Evolutionary conservation across 2,888 invertebrate species (phyloP), one percentile per base, ranked within the genome.

Genomic region (Pterostichus madidus): DNA sequence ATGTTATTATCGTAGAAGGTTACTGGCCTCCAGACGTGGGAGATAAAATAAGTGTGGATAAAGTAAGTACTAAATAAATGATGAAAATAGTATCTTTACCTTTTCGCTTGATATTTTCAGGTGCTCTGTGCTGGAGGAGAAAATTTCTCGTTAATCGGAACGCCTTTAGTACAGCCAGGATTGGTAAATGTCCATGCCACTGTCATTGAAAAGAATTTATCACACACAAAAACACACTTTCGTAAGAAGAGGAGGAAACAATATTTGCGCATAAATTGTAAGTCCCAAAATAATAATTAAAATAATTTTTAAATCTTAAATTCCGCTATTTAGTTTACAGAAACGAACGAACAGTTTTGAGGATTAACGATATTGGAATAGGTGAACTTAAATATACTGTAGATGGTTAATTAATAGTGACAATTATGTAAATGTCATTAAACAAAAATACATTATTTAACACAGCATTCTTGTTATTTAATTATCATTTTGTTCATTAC

Each of bases 11-110:
- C 0, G 91, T 97, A 0, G 95, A 96, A 89, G 96, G 96, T 0
- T 93, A 94, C 87, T 97, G 97, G 96, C 95, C 96, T 39, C 96
- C 97, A 1, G 93, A 93, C 77, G 92, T 93, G 80, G 96, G 97
- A 0, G 97, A 97, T 87, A 90, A 93, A 89, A 93, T 98, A 78
- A 93, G 92, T 84, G 89, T 97, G 68, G 96, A 97, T 86, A 98
- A 98, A 91, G 95, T 92, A 86, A 83, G 80, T 83, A 79, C 13
- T 80, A 75, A 13, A 39, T 15, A 73, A 35, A 52, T 31, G 24
- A 46, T n/a, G 39, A 75, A 46, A 71, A 17, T 44, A 17, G 17
- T 17, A 7, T 7, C 15, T 39, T 15, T 44, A 39, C 68, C 39
- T 71, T 44, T n/a, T 3, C 7, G 1, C 11, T 78, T 68, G n/a